Evolutionary conservation across 2,113 vertebrate genomes (phyloP).

Genomic region (Hippopotamus amphibius): DNA sequence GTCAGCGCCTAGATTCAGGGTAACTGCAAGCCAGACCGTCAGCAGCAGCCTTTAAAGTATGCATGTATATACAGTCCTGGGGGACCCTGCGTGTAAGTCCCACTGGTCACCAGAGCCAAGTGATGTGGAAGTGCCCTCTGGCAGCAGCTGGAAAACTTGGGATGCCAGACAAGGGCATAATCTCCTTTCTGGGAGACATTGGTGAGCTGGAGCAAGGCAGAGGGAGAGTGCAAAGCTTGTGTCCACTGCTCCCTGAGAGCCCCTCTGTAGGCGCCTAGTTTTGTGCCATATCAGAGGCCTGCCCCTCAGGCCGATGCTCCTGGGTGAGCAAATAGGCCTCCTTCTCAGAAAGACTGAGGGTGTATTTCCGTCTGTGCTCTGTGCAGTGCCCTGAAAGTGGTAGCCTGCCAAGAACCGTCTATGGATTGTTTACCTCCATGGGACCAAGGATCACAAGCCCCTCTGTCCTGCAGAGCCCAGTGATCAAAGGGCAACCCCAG

Average conservation of each 20-base stretch:
- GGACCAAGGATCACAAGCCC: neutral
- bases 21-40: neutral
- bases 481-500: neutral
- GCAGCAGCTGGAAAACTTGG: neutral
- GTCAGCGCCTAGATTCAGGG: neutral
- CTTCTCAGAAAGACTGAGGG: neutral
- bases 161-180: neutral
- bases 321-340: neutral
- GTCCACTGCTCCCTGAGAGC: neutral
- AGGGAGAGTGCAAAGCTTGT: neutral
- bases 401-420: neutral
- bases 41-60: neutral
- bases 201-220: neutral
- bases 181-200: neutral
- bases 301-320: neutral
- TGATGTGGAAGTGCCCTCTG: neutral
- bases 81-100: neutral
- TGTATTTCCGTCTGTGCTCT: neutral
- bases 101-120: neutral
- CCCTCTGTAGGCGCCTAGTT: neutral
- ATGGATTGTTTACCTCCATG: too few relatives aligned
- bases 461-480: neutral
- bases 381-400: neutral
- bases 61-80: neutral
- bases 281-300: neutral